Base-by-base conservation (phyloP, 2,797 vertebrate genomes). In the Cirrhinus mrigala region DNA sequence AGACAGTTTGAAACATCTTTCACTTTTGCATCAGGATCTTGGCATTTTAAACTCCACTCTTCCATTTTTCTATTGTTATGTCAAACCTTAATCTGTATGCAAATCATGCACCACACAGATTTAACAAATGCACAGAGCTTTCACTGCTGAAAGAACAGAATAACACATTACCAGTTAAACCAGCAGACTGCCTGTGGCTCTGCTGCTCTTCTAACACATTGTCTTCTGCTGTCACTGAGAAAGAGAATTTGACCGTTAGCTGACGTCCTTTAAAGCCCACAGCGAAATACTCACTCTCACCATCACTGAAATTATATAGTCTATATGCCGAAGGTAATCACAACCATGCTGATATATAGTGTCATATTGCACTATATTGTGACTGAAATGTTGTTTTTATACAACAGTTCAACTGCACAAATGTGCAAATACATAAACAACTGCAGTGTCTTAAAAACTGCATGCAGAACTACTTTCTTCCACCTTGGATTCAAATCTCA, bases 151-250 rank as follows among this genome's bases (percentile, higher is more conserved):
- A 93, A 92, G 92, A 91, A 94, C 93, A 92, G 93, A 95, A 95
- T 92, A 93, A 91, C 91, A 94, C 93, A 94, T 94, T 96, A 96
- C 96, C 96, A 94, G 95, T 96, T 92, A 94, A 95, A 94, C 95
- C 94, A 92, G 95, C 94, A 95, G 94, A 92, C 94, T 96, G 95
- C 94, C 96, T 96, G 90, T 94, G 95, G 96, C 95, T 95, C 89
- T 93, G 95, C 93, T 96, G 95, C 91, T 97, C 95, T 90, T 96
- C 95, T 91, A 94, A 95, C 95, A 97, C 96, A 95, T 95, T 96
- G 95, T 96, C 96, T 95, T 95, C 95, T 96, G 96, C 96, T 97
- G 95, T 95, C 95, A 97, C 90, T 89, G 91, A 87, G 91, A 93
- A 93, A 94, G 86, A 84, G 91, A 76, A 82, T 58, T 60, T 44